These are phyloP conservation scores for Alaudala cheleensis DNA, from an alignment of 2,113 vertebrate genomes.

Conservation along the genomic window DNA sequence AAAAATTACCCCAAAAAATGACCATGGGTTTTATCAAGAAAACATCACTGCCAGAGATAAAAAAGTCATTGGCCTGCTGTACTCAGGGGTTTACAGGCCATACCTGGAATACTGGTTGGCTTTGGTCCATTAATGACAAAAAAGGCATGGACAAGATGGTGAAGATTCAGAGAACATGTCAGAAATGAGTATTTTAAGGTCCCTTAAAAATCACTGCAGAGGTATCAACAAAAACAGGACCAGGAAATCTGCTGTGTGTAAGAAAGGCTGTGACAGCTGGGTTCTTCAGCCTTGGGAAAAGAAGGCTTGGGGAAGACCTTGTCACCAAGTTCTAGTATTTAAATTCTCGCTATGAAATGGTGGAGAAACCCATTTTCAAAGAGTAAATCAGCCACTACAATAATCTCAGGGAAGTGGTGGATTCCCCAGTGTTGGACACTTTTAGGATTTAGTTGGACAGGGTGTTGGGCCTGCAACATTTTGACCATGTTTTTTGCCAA, in stretches of 20 bases:
- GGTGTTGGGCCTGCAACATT: accelerated
- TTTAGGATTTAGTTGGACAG: background rate
- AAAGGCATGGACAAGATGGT: background rate
- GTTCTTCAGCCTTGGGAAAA: background rate
- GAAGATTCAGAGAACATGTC: background rate
- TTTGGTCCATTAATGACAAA: background rate
- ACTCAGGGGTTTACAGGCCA: background rate
- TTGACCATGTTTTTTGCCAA: background rate
- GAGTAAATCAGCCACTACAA: background rate
- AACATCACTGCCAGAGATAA: background rate
- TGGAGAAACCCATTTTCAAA: background rate
- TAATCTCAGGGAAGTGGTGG: background rate
- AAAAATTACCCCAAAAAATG: background rate
- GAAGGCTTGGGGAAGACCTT: background rate
- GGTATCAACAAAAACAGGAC: background rate
- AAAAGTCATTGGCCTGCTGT: accelerated
- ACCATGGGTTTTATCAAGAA: background rate
- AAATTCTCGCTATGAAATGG: background rate
- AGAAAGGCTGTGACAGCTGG: background rate
- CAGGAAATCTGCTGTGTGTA: accelerated
- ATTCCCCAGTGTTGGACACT: background rate
- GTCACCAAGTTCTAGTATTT: background rate
- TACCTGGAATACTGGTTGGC: background rate
- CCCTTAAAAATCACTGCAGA: background rate
- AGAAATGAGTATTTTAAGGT: background rate